A percentile compares a stretch with the other conserved stretches of the same genome.
phyloP scores from a whole-genome alignment of 2,888 invertebrate species.

The Chloroclysta siterata region DNA sequence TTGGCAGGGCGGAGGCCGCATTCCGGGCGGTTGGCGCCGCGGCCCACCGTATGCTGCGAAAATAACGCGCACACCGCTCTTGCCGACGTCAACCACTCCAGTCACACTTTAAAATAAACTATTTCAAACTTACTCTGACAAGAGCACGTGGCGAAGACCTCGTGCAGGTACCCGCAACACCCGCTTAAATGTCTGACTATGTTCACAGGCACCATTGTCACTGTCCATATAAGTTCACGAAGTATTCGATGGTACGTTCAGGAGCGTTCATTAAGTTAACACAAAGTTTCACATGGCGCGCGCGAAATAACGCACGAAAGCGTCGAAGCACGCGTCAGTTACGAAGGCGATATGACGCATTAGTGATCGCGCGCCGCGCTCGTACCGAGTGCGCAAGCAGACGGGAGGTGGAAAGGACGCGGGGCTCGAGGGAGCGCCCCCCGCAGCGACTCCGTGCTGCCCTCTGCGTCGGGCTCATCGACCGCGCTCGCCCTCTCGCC shows the following conservation, averaged over 20 bases:
- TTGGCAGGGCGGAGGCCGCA: slow-evolving; percentile 72
- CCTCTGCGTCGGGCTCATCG: slow-evolving; percentile 83
- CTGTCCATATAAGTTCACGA: slow-evolving; percentile 57
- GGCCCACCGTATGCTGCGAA: slow-evolving; percentile 65
- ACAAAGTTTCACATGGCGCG: slow-evolving; percentile 80
- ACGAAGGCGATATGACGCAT: slow-evolving; percentile 79
- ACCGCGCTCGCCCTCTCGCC: slow-evolving; percentile 79
- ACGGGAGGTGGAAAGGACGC: slow-evolving; percentile 62
- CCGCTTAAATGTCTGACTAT: slow-evolving; percentile 52
- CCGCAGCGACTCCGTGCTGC: slow-evolving; percentile 74
- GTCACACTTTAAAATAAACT: slow-evolving; percentile 80
- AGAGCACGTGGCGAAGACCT: slow-evolving; percentile 74
- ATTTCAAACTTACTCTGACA: slow-evolving; percentile 68
- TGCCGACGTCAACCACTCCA: slow-evolving; percentile 60
- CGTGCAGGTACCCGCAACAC: slow-evolving; percentile 56
- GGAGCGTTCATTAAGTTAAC: slow-evolving; percentile 61
- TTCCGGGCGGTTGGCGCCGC: slow-evolving; percentile 72
- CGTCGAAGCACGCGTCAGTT: slow-evolving; percentile 68
- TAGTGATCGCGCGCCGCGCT: slow-evolving; percentile 83
- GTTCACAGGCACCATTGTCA: slow-evolving; percentile 70
- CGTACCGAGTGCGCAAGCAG: slow-evolving; percentile 73
- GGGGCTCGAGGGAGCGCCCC: slow-evolving; percentile 62
- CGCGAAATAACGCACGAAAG: slow-evolving; percentile 63
- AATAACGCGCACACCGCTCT: slow-evolving; percentile 70
- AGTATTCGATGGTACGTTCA: slow-evolving; percentile 35